Evolutionary conservation across 2,113 vertebrate species (phyloP).

Genomic region (Galeopterus variegatus): DNA sequence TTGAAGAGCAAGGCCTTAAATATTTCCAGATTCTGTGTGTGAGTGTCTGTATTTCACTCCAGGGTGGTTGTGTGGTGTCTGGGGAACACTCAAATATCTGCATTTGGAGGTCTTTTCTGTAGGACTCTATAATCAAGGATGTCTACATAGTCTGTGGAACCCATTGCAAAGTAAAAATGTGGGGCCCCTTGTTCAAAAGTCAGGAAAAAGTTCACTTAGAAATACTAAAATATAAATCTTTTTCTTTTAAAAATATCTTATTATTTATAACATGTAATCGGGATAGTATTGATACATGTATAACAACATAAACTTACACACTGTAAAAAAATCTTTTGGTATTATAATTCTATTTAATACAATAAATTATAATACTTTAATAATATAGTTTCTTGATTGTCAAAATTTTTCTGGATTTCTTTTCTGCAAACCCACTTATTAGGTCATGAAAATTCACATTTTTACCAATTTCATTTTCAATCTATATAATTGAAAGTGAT

Average conservation of each 20-base stretch:
- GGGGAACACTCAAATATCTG: neutral
- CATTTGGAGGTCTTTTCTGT: neutral
- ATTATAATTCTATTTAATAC: neutral
- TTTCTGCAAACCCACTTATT: slow-evolving; percentile 37
- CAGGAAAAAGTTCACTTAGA: neutral
- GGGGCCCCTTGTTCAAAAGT: neutral
- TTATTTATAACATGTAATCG: neutral
- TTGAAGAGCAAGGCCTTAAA: neutral
- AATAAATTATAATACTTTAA: slow-evolving; percentile 14
- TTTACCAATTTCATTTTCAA: slow-evolving; percentile 36
- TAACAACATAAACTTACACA: neutral
- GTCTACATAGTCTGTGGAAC: neutral
- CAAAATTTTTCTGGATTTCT: slow-evolving; percentile 30
- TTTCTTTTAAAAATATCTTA: slow-evolving; percentile 25
- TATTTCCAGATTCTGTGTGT: neutral
- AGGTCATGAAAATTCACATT: slow-evolving; percentile 24
- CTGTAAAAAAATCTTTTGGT: neutral
- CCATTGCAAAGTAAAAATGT: neutral
- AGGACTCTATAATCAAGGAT: neutral
- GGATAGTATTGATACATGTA: neutral
- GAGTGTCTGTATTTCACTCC: neutral
- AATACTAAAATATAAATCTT: neutral
- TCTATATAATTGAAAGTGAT: slow-evolving; percentile 18
- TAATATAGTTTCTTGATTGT: slow-evolving; percentile 11
- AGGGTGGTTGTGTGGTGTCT: neutral